Conservation (phyloP, 2,113 vertebrate species). For the Aix galericulata region DNA sequence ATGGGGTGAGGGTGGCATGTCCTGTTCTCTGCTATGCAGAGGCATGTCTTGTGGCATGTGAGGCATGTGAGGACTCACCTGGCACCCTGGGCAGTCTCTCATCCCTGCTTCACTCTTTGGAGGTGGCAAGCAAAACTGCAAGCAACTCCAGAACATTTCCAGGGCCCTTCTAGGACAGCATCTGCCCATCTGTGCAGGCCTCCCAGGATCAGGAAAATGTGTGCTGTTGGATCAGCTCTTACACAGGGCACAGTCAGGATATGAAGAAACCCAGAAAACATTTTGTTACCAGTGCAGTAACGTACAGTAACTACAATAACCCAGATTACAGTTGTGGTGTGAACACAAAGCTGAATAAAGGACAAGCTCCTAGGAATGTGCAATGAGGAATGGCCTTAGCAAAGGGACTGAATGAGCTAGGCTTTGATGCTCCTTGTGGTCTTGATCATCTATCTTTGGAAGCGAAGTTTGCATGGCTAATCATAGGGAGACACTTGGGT, state of each 20-base stretch:
- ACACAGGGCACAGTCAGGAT: neutral
- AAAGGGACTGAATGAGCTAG: neutral
- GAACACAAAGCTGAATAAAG: neutral
- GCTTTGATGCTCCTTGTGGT: neutral
- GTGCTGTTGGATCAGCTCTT: neutral
- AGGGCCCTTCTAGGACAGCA: neutral
- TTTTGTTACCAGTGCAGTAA: neutral
- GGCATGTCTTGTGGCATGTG: too few relatives aligned
- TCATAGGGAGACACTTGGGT: neutral
- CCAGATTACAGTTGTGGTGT: neutral
- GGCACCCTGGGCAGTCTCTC: neutral
- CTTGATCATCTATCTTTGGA: neutral
- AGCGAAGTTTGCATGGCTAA: neutral
- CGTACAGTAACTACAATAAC: neutral
- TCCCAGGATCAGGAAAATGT: neutral
- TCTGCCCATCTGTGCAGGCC: neutral
- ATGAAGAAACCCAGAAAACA: neutral
- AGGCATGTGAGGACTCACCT: neutral
- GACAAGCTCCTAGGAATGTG: neutral
- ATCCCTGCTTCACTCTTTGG: neutral
- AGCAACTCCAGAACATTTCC: neutral
- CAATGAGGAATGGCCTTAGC: neutral
- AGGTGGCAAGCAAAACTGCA: neutral
- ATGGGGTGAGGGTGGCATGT: neutral
- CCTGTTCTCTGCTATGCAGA: neutral